Evolutionary conservation across 2,888 invertebrate species (phyloP).

Genomic region (Gryllus longicercus): DNA sequence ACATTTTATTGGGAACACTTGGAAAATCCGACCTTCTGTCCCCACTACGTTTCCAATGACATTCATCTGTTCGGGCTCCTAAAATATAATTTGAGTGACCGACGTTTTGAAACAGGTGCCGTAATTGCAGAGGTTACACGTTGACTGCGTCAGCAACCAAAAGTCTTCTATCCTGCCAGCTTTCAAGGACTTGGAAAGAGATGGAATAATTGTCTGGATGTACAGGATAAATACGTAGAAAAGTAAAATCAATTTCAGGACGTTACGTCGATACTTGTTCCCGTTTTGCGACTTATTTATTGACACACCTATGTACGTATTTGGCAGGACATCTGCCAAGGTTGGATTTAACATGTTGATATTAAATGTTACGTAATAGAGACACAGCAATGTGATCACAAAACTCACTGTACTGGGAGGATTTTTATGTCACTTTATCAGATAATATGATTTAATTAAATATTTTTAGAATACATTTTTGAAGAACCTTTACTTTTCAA

Average conservation of each 20-base stretch:
- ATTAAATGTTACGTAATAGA: too few relatives aligned
- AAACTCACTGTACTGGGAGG: too few relatives aligned
- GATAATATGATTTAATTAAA: too few relatives aligned
- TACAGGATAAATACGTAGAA: slow-evolving; percentile 19
- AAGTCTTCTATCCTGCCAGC: neutral
- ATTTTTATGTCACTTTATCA: too few relatives aligned
- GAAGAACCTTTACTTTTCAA: too few relatives aligned
- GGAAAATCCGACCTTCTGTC: neutral
- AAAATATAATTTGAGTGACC: neutral
- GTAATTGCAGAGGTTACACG: neutral
- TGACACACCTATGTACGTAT: neutral
- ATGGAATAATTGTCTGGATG: slow-evolving; percentile 11
- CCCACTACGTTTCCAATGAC: neutral
- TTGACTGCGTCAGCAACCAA: neutral
- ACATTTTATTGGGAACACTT: too few relatives aligned
- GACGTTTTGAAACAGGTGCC: neutral
- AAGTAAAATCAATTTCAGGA: neutral
- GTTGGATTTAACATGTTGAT: too few relatives aligned
- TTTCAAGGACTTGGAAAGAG: slow-evolving; percentile 22
- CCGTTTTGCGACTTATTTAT: neutral
- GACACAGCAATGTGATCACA: too few relatives aligned
- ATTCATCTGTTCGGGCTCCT: neutral
- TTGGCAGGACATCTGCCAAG: too few relatives aligned
- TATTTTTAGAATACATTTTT: too few relatives aligned
- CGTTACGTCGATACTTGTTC: neutral